phyloP scores from a whole-genome alignment of 2,797 vertebrate species.

The Propithecus perrieri region DNA sequence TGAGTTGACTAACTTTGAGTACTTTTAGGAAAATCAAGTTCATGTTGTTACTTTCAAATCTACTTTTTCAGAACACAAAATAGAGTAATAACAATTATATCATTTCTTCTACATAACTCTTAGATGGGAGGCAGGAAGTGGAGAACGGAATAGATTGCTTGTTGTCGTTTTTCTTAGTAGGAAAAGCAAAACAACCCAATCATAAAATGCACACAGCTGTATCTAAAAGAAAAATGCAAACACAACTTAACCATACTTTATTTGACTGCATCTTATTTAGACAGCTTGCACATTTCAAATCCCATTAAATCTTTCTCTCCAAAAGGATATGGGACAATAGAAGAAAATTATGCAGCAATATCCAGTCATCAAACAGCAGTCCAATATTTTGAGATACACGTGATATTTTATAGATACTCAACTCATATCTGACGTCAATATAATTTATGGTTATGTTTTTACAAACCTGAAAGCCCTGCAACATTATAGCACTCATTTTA shows the following conservation, averaged over 20 bases:
- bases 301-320: constrained; percentile 86
- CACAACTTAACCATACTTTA: constrained; percentile 88
- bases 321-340: constrained; percentile 83
- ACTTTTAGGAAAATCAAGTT: constrained; percentile 47
- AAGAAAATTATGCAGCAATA: constrained; percentile 83
- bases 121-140: not conserved
- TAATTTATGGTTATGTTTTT: constrained; percentile 78
- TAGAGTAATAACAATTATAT: constrained; percentile 10
- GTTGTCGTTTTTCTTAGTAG: not conserved
- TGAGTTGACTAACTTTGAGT: not conserved
- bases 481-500: constrained; percentile 78
- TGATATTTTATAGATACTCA: constrained; percentile 84
- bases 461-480: constrained; percentile 82
- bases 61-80: constrained; percentile 54
- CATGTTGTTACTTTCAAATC: constrained; percentile 32
- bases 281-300: constrained; percentile 88
- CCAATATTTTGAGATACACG: constrained; percentile 84
- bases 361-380: constrained; percentile 85
- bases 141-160: constrained; percentile 17
- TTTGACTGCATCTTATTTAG: constrained; percentile 89
- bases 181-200: constrained; percentile 71
- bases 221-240: constrained; percentile 86
- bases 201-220: constrained; percentile 76
- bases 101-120: not conserved
- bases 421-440: constrained; percentile 83